These are phyloP conservation scores for Elgaria multicarinata DNA, from an alignment of 2,113 vertebrate genomes.

Conservation along the genomic window DNA sequence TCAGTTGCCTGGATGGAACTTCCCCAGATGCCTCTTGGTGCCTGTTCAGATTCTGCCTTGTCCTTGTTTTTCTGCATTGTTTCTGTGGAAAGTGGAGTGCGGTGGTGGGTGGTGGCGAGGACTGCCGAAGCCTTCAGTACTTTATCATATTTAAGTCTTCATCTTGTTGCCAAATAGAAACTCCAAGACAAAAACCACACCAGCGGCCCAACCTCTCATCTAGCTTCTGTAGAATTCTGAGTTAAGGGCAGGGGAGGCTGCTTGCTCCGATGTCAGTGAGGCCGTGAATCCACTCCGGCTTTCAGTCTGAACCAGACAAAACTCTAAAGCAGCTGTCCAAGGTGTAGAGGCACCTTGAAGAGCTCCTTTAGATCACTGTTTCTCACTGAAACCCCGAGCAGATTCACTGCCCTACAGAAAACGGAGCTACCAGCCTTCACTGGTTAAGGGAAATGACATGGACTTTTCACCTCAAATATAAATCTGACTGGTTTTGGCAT, in stretches of 20 bases:
- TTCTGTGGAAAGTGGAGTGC: constrained; percentile 29
- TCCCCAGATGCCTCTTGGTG: constrained; percentile 26
- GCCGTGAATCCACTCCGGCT: too few species aligned
- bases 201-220: neutral
- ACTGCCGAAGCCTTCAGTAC: neutral
- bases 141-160: constrained; percentile 40
- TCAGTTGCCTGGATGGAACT: neutral
- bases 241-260: neutral
- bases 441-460: neutral
- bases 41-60: neutral
- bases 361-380: too few species aligned
- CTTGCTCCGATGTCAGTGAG: too few species aligned
- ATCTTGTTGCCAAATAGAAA: neutral
- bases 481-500: neutral
- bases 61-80: neutral
- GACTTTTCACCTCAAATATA: neutral
- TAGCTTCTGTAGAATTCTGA: constrained; percentile 22
- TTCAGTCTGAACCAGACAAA: too few species aligned
- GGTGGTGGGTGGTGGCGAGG: too few species aligned
- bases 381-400: too few species aligned
- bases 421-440: too few species aligned
- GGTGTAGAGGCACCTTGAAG: too few species aligned
- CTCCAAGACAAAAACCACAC: neutral
- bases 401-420: too few species aligned
- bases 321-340: too few species aligned